These are phyloP conservation scores for Microtus montanus DNA, from an alignment of 2,113 vertebrate genomes.

Conservation along the genomic window DNA sequence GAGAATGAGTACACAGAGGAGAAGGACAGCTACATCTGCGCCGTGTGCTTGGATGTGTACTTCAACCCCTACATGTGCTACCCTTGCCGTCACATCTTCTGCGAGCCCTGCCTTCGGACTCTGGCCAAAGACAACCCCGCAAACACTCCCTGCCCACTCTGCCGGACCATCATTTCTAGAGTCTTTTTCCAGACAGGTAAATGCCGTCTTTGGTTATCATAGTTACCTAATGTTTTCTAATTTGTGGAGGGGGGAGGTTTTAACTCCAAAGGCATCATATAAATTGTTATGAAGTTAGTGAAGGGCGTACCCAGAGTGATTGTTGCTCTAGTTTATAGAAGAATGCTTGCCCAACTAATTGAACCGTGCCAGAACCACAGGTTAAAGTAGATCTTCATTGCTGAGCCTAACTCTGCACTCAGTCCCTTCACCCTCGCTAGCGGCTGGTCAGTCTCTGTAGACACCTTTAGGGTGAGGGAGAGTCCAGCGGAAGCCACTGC, in stretches of 20 bases:
- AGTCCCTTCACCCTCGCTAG: background rate
- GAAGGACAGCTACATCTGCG: constrained; percentile 92
- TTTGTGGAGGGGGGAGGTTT: background rate
- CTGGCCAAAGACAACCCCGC: constrained; percentile 91
- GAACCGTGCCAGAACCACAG: background rate
- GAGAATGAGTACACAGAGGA: constrained; percentile 85
- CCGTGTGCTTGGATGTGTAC: constrained; percentile 95
- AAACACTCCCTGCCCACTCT: constrained; percentile 93
- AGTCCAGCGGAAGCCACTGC: background rate
- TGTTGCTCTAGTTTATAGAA: background rate
- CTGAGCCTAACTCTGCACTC: background rate
- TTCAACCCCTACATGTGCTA: constrained; percentile 95
- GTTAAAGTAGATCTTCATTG: background rate
- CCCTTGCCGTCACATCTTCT: constrained; percentile 95
- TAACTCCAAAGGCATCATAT: background rate
- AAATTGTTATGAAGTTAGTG: background rate
- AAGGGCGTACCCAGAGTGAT: background rate
- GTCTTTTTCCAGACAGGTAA: constrained; percentile 95
- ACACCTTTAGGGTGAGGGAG: background rate
- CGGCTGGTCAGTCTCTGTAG: background rate
- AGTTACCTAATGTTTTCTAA: background rate
- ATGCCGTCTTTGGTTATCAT: constrained; percentile 24
- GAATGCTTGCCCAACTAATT: background rate
- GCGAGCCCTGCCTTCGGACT: constrained; percentile 94
- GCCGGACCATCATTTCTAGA: constrained; percentile 90